These are phyloP conservation scores for Scaptomyza cyrtandrae DNA, from an alignment of 2,888 invertebrate species.

Conservation along the genomic window DNA sequence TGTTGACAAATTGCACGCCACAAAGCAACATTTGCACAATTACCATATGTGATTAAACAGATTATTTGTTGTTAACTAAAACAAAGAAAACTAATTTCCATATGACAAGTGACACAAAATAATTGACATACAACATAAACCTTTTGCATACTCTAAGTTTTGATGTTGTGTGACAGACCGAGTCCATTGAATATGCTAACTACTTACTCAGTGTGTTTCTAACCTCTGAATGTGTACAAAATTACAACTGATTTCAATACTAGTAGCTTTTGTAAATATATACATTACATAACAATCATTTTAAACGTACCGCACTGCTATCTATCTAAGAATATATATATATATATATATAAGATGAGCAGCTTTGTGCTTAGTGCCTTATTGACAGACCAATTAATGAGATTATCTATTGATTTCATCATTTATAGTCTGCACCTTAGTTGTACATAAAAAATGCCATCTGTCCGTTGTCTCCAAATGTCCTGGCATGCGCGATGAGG, in stretches of 20 bases:
- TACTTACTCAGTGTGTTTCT: conserved; percentile 44
- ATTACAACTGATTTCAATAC: conserved; percentile 24
- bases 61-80: conserved; percentile 20
- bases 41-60: conserved; percentile 30
- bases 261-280: conserved; percentile 48
- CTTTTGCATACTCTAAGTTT: conserved; percentile 5
- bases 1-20: conserved; percentile 40
- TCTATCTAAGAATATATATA: conserved; percentile 17
- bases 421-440: conserved; percentile 97
- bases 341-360: conserved; percentile 9
- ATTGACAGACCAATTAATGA: conserved; percentile 38
- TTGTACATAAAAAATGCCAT: conserved; percentile 99
- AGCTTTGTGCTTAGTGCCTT: conserved; percentile 16
- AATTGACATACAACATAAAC: conserved; percentile 15
- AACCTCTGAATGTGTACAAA: conserved; percentile 52
- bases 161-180: conserved; percentile 28
- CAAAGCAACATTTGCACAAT: conserved; percentile 37
- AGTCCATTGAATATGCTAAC: conserved; percentile 32
- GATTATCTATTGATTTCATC: conserved; percentile 49
- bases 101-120: conserved; percentile 10
- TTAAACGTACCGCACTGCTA: conserved; percentile 42
- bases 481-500: conserved; percentile 98
- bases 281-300: conserved; percentile 18
- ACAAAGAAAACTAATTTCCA: conserved; percentile 38
- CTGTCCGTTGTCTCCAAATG: conserved; percentile 98